Evolutionary conservation across 2,888 invertebrate genomes (phyloP).

Genomic region (Disparrhopalites patrizii): DNA sequence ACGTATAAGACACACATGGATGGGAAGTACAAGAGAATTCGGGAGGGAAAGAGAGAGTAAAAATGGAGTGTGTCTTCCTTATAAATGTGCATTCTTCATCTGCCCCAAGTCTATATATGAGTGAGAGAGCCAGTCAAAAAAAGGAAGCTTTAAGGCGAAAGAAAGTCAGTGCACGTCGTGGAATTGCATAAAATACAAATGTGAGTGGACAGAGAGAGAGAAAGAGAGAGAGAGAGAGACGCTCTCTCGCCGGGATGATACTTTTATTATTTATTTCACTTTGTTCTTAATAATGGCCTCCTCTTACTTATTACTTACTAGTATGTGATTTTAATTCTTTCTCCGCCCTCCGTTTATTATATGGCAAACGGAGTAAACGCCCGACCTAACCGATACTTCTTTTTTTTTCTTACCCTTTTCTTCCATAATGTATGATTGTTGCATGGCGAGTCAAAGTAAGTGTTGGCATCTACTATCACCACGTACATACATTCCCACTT

Average conservation of each 20-base stretch:
- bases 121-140: neutral
- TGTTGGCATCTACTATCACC: neutral
- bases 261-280: slow-evolving; percentile 25
- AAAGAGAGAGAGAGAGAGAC: too few species aligned
- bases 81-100: too few species aligned
- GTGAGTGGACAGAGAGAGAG: neutral
- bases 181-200: slow-evolving; percentile 21
- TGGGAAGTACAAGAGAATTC: neutral
- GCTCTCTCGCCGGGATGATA: slow-evolving; percentile 2
- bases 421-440: neutral
- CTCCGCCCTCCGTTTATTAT: slow-evolving; percentile 14
- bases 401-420: neutral
- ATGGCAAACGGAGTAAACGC: slow-evolving; percentile 16
- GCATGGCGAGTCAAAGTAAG: slow-evolving; percentile 1
- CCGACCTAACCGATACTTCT: slow-evolving; percentile 7
- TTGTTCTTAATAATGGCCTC: slow-evolving; percentile 22
- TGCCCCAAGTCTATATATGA: too few species aligned
- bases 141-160: neutral
- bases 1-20: neutral
- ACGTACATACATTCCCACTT: too few species aligned
- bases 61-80: too few species aligned
- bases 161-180: neutral
- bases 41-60: too few species aligned
- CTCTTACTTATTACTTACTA: slow-evolving; percentile 2
- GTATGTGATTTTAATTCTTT: slow-evolving; percentile 16